Conservation (phyloP, 2,888 invertebrate species). For the Drosophila kuntzei region DNA sequence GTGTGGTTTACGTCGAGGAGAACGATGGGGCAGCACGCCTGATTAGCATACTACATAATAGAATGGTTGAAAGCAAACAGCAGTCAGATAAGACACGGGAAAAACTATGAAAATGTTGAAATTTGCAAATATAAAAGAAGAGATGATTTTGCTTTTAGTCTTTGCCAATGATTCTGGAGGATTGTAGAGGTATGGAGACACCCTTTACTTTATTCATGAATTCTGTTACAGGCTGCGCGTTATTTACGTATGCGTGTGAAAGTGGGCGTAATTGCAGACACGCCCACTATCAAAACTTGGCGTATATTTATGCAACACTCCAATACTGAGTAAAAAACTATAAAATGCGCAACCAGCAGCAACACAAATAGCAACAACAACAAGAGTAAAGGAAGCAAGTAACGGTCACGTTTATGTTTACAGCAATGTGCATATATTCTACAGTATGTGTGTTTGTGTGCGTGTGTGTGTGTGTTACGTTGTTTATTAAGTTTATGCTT, state of each 20-base stretch:
- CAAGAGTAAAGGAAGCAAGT: conserved; percentile 36
- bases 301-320: conserved; percentile 73
- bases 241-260: conserved; percentile 31
- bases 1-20: conserved; percentile 19
- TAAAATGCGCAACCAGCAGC: conserved; percentile 65
- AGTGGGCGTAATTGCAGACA: conserved; percentile 65
- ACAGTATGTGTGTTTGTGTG: conserved; percentile 7
- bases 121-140: neutral
- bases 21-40: neutral
- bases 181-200: conserved; percentile 6
- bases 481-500: conserved; percentile 76
- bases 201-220: conserved; percentile 42
- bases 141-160: neutral
- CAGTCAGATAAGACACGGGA: conserved; percentile 8
- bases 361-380: conserved; percentile 38
- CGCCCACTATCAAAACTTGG: conserved; percentile 57
- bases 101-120: neutral
- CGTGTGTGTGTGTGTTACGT: conserved; percentile 40
- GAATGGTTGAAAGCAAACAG: conserved; percentile 7
- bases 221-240: conserved; percentile 27
- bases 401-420: conserved; percentile 66
- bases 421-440: conserved; percentile 71
- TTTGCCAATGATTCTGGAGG: neutral
- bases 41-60: conserved; percentile 17
- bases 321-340: conserved; percentile 47